Evolutionary conservation across 2,888 invertebrate species (phyloP), one percentile per base, ranked within the genome.

Genomic region (Gisinianus flammeolus): DNA sequence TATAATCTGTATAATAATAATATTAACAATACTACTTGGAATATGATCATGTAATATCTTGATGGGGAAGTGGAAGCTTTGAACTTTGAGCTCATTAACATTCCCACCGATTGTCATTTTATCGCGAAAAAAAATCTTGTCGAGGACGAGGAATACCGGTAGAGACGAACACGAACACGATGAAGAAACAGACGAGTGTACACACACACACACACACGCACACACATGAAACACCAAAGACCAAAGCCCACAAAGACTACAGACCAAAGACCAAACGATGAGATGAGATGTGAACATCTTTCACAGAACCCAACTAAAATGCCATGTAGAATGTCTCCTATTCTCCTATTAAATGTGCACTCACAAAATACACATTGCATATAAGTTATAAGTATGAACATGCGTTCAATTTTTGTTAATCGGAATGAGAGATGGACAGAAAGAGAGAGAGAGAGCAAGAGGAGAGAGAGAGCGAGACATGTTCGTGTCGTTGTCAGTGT

Each of bases 61-160:
- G 12, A 44, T 44, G 44, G 19, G 44, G 44, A 44, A 44, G 19
- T 44, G 44, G 44, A 44, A 44, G 44, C 44, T 44, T 44, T 44
- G 44, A 44, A 44, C 44, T 44, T 44, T 44, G 19, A 71, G 33
- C 70, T 77, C 76, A 79, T 79, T 79, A 79, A 56, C 76, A 79
- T 79, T 79, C 79, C 77, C 67, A 73, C 68, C 66, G 72, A 77
- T 76, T 77, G 73, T 77, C 76, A 79, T 68, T 79, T 73, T 73
- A 79, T 79, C 76, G 66, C 76, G 52, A 73, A 72, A 79, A 73
- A 76, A 71, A 77, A 77, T 76, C 73, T 73, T 69, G 69, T 79
- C 76, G 69, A 58, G 77, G 77, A 76, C 33, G 73, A 58, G 74
- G 67, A 75, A 62, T 26, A 3, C 62, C 2, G 28, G 62, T 6